A percentile compares a stretch with the other conserved stretches of the same genome.
phyloP scores from a whole-genome alignment of 2,113 vertebrate species.

The Cebidichthys violaceus region DNA sequence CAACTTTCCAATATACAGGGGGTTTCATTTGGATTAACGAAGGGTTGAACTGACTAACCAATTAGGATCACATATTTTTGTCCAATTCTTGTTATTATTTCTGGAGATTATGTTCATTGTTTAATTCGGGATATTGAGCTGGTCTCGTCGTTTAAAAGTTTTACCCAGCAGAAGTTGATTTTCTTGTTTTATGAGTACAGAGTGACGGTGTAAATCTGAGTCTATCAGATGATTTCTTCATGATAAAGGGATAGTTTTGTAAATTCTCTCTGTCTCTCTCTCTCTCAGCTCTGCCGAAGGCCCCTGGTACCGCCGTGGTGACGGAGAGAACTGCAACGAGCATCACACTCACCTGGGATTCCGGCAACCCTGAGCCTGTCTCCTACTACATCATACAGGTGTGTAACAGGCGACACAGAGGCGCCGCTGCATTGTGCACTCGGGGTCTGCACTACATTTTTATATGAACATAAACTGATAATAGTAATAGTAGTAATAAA shows the following conservation, averaged over 20 bases:
- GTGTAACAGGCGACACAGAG: conserved; percentile 12
- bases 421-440: neutral
- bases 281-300: conserved; percentile 91
- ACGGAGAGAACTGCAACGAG: conserved; percentile 98
- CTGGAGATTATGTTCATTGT: neutral
- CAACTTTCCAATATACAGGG: neutral
- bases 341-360: conserved; percentile 98
- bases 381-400: conserved; percentile 94
- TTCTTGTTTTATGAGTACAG: neutral
- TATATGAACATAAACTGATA: neutral
- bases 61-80: neutral
- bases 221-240: neutral
- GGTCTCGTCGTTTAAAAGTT: neutral
- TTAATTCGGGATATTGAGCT: neutral
- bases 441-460: neutral
- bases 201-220: neutral
- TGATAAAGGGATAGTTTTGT: neutral
- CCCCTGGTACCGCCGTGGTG: conserved; percentile 93
- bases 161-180: neutral
- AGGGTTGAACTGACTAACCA: neutral
- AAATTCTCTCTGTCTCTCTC: conserved; percentile 8
- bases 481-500: neutral
- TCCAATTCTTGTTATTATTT: neutral
- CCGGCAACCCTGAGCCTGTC: conserved; percentile 96
- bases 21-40: conserved; percentile 21